phyloP scores from a whole-genome alignment of 1,140 invertebrate species.

The Holotrichia oblita region DNA sequence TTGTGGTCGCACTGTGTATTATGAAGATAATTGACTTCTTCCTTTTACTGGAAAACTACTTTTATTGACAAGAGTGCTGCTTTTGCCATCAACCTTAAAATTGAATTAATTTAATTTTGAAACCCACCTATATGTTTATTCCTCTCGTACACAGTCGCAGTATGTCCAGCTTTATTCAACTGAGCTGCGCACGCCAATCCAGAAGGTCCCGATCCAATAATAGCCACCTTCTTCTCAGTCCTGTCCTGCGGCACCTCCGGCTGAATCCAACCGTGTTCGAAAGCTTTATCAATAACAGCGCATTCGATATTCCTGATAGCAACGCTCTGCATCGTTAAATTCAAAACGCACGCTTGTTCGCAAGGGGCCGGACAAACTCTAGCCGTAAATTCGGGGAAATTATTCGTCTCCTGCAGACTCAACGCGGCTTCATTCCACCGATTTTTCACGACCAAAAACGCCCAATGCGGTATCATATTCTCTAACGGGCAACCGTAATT shows the following conservation, averaged over 20 bases:
- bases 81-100: too few species aligned
- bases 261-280: conserved; percentile 94
- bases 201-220: conserved; percentile 98
- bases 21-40: too few species aligned
- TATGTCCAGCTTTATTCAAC: conserved; percentile 79
- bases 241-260: conserved; percentile 75
- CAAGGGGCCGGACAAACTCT: too few species aligned
- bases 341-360: too few species aligned
- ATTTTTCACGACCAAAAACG: conserved; percentile 92
- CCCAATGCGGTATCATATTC: conserved; percentile 99
- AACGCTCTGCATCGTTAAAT: conserved; percentile 68
- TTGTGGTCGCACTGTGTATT: too few species aligned
- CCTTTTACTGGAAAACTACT: too few species aligned
- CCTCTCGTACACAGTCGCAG: conserved; percentile 94
- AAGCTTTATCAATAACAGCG: conserved; percentile 98
- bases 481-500: conserved; percentile 94
- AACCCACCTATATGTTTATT: conserved; percentile 84
- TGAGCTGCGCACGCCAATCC: conserved; percentile 94
- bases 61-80: too few species aligned
- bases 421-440: conserved; percentile 96
- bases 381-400: conserved; percentile 99
- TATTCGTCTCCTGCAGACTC: conserved; percentile 97
- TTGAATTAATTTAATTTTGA: too few species aligned
- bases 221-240: conserved; percentile 87
- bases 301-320: conserved; percentile 99